Evolutionary conservation across 1,140 invertebrate genomes (phyloP).

Genomic region (Dreissena polymorpha): DNA sequence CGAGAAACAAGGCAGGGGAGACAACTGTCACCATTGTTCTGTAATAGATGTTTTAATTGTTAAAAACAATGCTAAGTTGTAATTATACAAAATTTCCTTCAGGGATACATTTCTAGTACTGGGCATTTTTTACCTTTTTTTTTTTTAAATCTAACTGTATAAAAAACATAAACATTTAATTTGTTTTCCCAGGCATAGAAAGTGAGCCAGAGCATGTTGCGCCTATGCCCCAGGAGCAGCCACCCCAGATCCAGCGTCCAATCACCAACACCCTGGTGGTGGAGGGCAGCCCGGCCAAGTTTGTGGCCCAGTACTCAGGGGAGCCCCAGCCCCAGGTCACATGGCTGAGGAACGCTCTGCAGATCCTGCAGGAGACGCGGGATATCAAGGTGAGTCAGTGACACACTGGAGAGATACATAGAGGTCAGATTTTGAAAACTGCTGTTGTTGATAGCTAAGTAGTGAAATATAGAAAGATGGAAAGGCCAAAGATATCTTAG

Average conservation of each 20-base stretch:
- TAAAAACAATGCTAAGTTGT: no score
- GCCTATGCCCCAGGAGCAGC: constrained; percentile 87
- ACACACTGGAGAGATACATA: neutral
- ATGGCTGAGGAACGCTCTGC: constrained; percentile 97
- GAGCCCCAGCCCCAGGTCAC: constrained; percentile 98
- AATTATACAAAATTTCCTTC: no score
- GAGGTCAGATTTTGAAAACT: no score
- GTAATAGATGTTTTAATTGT: no score
- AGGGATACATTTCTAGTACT: no score
- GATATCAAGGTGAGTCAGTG: constrained; percentile 71
- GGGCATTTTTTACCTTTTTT: no score
- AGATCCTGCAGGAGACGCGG: constrained; percentile 71
- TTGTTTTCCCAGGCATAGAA: constrained; percentile 82
- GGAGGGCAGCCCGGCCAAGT: constrained; percentile 88
- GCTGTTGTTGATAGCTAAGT: no score
- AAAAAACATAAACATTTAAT: no score
- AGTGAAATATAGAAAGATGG: no score
- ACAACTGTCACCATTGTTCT: constrained; percentile 48
- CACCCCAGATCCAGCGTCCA: constrained; percentile 94
- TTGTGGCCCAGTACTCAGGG: constrained; percentile 96
- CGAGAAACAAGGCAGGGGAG: constrained; percentile 85
- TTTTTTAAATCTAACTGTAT: no score
- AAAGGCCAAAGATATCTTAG: no score
- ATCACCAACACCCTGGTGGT: constrained; percentile 75
- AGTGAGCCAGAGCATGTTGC: constrained; percentile 93